Conservation (phyloP, 1,140 invertebrate genomes). For the Drosophila murphyi region DNA sequence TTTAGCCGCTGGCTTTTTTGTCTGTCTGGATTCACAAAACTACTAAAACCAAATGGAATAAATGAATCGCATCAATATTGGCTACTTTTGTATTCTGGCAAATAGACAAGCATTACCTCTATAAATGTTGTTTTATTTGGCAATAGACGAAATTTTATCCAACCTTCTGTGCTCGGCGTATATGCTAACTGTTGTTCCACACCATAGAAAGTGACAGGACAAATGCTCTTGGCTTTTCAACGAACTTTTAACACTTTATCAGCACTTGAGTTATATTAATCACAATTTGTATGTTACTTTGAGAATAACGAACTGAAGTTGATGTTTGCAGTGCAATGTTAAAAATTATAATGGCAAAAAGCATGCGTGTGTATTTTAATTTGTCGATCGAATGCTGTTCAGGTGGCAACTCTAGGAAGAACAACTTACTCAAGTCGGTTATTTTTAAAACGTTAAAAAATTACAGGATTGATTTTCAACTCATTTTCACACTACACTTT, state of each 20-base stretch:
- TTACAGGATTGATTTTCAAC: not conserved
- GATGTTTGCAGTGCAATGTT: conserved; percentile 39
- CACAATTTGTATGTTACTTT: conserved; percentile 1
- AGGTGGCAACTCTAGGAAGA: conserved; percentile 67
- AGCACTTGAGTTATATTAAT: not conserved
- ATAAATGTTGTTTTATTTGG: not conserved
- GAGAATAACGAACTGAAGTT: not conserved
- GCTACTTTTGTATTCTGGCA: not conserved
- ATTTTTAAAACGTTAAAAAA: conserved; percentile 57
- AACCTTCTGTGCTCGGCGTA: not conserved
- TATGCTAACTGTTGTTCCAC: conserved; percentile 30
- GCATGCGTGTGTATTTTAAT: conserved; percentile 67
- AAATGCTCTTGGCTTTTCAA: not conserved
- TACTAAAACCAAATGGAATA: conserved; percentile 12
- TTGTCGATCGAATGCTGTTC: conserved; percentile 57
- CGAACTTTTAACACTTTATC: not conserved
- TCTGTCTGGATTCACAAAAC: conserved; percentile 12
- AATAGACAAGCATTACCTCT: conserved; percentile 22
- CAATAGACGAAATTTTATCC: not conserved
- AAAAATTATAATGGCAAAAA: conserved; percentile 62
- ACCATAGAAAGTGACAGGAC: not conserved
- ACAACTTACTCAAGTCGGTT: conserved; percentile 49
- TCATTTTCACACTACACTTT: not conserved
- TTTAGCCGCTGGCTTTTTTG: not conserved
- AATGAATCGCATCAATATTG: not conserved